Base-by-base conservation (phyloP, 1,140 invertebrate species). In the Lutraria rhynchaena region DNA sequence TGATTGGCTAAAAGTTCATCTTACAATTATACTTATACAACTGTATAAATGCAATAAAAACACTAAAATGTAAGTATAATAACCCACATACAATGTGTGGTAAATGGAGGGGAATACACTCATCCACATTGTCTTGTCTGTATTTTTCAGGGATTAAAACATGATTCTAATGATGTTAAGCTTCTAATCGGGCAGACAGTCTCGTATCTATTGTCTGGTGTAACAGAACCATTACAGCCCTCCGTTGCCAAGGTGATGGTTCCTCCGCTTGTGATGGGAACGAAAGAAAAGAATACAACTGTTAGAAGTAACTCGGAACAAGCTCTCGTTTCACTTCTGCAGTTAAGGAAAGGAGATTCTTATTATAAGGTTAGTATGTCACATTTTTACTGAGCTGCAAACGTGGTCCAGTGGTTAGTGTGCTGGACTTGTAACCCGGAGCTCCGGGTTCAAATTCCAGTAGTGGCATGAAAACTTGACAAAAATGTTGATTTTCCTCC, bases 221-320 rank as follows among this genome's bases (percentile, higher is more conserved):
- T 13, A 35, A 31, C 44, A 3, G 35, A 73, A 24, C 67, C 60
- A 46, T 55, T 86, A 31, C 55, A 77, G 1, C 57, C 57, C 96
- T 33, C 95, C 95, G 91, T 98, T 74, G 93, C 98, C 41, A 96
- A 95, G 89, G 90, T 95, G 22, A 92, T 98, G 67, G 92, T 99
- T 69, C 97, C 98, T 7, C 96, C 96, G 93, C 93, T 99, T 76
- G 97, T 99, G 1, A 99, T 99, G 93, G 98, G 98, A 71, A 98
- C 98, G 27, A 99, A 99, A 93, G 98, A 99, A 93, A 99, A 99
- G 92, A 99, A 99, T 93, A 95, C 96, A 27, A 96, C 97, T 87
- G 98, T 99, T 3, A 96, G 97, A 91, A 96, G 96, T 1, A 97
- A 97, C 92, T 97, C 97, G 77, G 98, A 99, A 94, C 95, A 96